A percentile compares a stretch with the other conserved stretches of the same genome.
phyloP scores from a whole-genome alignment of 2,888 invertebrate species.

The Cataglyphis altisquamis region DNA sequence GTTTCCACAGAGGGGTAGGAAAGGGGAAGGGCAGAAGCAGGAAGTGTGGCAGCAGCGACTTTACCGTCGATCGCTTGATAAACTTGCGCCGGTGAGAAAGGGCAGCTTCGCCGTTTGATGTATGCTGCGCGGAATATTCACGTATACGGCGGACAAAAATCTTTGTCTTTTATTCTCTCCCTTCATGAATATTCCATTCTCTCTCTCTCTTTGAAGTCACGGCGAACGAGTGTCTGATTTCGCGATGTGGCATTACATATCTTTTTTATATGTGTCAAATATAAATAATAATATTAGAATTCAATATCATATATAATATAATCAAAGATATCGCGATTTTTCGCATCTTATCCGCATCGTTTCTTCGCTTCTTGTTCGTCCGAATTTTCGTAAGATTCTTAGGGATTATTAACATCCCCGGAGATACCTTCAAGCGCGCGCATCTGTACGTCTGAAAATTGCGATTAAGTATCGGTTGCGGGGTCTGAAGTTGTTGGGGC shows the following conservation, averaged over 20 bases:
- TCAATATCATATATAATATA: not conserved
- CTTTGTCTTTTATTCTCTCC: constrained; percentile 15
- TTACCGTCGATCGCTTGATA: constrained; percentile 68
- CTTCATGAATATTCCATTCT: constrained; percentile 36
- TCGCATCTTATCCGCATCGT: not conserved
- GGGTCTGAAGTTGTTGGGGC: not conserved
- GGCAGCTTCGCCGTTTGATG: constrained; percentile 38
- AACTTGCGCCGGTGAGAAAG: constrained; percentile 68
- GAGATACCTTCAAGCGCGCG: not conserved
- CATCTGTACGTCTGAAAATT: constrained; percentile 26
- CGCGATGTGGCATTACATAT: not conserved
- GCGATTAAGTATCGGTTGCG: constrained; percentile 44
- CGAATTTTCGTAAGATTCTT: constrained; percentile 19
- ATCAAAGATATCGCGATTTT: constrained; percentile 12
- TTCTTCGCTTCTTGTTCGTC: not conserved
- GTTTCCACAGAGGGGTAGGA: constrained; percentile 2
- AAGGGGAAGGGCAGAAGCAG: constrained; percentile 41
- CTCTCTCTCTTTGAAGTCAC: constrained; percentile 6
- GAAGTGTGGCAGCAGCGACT: constrained; percentile 52
- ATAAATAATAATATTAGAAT: constrained; percentile 3
- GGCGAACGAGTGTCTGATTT: constrained; percentile 22
- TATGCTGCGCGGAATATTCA: constrained; percentile 43
- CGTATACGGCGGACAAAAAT: constrained; percentile 30
- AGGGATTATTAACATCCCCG: not conserved
- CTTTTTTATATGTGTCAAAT: not conserved